Percentiles rank a stretch among this genome's conserved stretches.
phyloP scores from a whole-genome alignment of 2,113 vertebrate genomes.

The Chaetodon auriga region DNA sequence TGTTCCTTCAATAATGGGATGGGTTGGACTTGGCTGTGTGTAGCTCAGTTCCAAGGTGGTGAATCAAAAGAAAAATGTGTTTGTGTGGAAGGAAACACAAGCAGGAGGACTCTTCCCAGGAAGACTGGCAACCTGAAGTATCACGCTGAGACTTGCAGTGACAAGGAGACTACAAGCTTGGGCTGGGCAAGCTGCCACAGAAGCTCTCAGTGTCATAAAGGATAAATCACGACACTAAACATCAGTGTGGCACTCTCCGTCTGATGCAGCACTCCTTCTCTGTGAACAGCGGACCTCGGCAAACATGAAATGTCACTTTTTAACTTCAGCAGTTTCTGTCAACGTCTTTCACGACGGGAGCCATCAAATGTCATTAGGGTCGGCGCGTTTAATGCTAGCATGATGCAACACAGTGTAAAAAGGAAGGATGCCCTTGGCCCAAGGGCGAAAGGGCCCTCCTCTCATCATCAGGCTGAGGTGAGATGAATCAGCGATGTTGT shows the following conservation, averaged over 20 bases:
- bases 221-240: conserved; percentile 66
- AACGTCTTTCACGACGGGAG: conserved; percentile 11
- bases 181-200: conserved; percentile 71
- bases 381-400: background rate
- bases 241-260: conserved; percentile 22
- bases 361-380: conserved; percentile 34
- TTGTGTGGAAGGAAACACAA: conserved; percentile 17
- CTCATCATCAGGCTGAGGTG: conserved; percentile 38
- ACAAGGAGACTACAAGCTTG: conserved; percentile 49
- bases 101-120: conserved; percentile 3
- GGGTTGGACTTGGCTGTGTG: conserved; percentile 10
- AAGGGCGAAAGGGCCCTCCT: conserved; percentile 15
- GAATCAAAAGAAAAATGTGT: conserved; percentile 38
- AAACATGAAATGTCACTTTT: conserved; percentile 57
- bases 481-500: conserved; percentile 61
- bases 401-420: conserved; percentile 39
- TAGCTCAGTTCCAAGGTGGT: conserved; percentile 14
- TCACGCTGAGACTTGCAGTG: conserved; percentile 41
- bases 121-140: conserved; percentile 47
- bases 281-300: conserved; percentile 19
- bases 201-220: conserved; percentile 76
- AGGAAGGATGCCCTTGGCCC: conserved; percentile 16
- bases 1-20: conserved; percentile 22
- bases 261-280: conserved; percentile 34
- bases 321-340: conserved; percentile 35